phyloP scores from a whole-genome alignment of 1,140 invertebrate genomes.

The Theocolax elegans region DNA sequence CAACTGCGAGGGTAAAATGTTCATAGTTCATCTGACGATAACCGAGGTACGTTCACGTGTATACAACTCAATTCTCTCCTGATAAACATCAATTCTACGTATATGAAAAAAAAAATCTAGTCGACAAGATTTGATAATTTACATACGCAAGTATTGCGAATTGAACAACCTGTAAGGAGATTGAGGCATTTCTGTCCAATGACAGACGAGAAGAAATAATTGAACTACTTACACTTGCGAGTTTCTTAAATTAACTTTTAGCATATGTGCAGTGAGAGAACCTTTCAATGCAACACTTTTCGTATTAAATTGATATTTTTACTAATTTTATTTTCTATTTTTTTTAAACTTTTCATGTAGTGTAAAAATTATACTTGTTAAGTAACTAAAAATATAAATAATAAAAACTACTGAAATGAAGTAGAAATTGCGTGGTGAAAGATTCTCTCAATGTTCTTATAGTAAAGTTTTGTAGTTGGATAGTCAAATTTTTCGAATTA shows the following conservation, averaged over 20 bases:
- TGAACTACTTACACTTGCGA: not conserved
- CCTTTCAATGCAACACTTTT: too few relatives aligned
- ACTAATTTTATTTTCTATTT: too few relatives aligned
- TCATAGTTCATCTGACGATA: slow-evolving; percentile 89
- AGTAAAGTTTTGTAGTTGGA: too few relatives aligned
- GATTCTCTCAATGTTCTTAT: too few relatives aligned
- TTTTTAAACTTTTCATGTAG: too few relatives aligned
- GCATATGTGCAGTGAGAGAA: slow-evolving; percentile 7
- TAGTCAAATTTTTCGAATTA: too few relatives aligned
- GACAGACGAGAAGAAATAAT: slow-evolving; percentile 13
- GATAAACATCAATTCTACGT: slow-evolving; percentile 3
- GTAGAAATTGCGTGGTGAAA: too few relatives aligned
- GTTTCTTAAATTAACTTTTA: not conserved
- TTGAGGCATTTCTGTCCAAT: not conserved
- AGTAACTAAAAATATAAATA: too few relatives aligned
- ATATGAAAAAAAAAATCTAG: not conserved
- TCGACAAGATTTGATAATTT: not conserved
- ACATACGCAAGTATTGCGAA: not conserved
- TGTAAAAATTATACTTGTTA: too few relatives aligned
- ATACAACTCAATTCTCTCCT: too few relatives aligned
- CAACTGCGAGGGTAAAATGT: slow-evolving; percentile 98
- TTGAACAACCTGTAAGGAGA: not conserved
- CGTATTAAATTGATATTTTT: too few relatives aligned
- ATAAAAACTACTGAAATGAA: too few relatives aligned
- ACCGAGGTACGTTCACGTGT: slow-evolving; percentile 76